Evolutionary conservation across 2,797 vertebrate species (phyloP).

Genomic region (Brachymystax lenok): DNA sequence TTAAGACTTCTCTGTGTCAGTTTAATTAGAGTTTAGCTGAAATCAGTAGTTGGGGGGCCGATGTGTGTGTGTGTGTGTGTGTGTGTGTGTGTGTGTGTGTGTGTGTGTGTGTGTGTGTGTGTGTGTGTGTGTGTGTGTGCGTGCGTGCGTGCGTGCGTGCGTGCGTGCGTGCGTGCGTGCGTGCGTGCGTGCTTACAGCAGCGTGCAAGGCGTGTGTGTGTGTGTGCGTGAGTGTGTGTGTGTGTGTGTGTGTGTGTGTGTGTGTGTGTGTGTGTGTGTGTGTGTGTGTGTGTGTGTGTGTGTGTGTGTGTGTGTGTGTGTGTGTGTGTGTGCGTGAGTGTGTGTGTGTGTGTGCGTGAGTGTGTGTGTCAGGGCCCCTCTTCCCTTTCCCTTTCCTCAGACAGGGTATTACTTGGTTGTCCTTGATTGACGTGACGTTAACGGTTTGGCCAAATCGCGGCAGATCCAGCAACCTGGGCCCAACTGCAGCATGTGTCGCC

Average conservation of each 20-base stretch:
- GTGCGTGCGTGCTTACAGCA: no score
- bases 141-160: no score
- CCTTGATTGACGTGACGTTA: constrained; percentile 78
- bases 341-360: no score
- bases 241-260: neutral
- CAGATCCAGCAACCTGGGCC: constrained; percentile 87
- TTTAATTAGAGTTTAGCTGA: constrained; percentile 66
- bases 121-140: no score
- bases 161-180: no score
- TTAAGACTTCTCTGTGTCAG: constrained; percentile 40
- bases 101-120: no score
- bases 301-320: no score
- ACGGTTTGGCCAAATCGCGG: constrained; percentile 78
- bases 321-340: no score
- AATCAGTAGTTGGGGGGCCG: constrained; percentile 55
- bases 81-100: no score
- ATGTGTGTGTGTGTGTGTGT: neutral
- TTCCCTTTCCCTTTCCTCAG: constrained; percentile 47
- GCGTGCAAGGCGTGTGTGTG: no score
- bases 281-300: no score
- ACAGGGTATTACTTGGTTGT: constrained; percentile 72
- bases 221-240: neutral
- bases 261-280: no score
- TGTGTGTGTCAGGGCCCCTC: neutral
- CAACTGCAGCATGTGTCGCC: constrained; percentile 89